These are phyloP conservation scores for Rhegmatorhina hoffmannsi DNA, from an alignment of 2,113 vertebrate genomes.

Conservation along the genomic window DNA sequence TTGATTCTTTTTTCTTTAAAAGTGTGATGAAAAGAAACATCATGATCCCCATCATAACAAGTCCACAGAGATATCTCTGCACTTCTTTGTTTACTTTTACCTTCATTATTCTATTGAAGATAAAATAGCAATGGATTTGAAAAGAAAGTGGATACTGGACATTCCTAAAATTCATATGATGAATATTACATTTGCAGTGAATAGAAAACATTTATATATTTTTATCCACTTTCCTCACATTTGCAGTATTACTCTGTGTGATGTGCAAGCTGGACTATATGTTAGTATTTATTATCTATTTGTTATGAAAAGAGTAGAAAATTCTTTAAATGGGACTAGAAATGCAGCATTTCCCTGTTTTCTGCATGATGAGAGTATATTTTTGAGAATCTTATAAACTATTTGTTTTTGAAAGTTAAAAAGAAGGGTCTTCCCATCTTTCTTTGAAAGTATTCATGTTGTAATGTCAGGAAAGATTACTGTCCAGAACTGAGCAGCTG, in stretches of 20 bases:
- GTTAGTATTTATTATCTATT: neutral
- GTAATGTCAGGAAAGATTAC: conserved; percentile 2
- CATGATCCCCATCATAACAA: neutral
- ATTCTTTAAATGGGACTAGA: neutral
- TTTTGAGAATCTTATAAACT: neutral
- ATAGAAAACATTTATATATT: neutral
- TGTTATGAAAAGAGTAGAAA: neutral
- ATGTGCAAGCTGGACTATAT: neutral
- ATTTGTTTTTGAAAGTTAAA: neutral
- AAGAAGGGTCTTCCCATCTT: neutral
- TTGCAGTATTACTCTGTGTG: neutral
- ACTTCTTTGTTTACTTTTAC: neutral
- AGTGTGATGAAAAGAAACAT: neutral
- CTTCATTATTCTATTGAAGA: neutral
- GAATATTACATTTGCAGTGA: neutral
- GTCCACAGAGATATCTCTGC: neutral
- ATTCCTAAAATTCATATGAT: neutral
- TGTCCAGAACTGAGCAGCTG: conserved; percentile 1
- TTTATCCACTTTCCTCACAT: neutral
- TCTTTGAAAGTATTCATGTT: neutral
- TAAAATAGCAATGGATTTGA: neutral
- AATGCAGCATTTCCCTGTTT: neutral
- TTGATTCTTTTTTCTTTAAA: neutral
- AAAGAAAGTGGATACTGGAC: neutral
- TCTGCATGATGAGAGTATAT: neutral